Conservation (phyloP, 2,888 invertebrate species). For the Scrobipalpa costella region DNA sequence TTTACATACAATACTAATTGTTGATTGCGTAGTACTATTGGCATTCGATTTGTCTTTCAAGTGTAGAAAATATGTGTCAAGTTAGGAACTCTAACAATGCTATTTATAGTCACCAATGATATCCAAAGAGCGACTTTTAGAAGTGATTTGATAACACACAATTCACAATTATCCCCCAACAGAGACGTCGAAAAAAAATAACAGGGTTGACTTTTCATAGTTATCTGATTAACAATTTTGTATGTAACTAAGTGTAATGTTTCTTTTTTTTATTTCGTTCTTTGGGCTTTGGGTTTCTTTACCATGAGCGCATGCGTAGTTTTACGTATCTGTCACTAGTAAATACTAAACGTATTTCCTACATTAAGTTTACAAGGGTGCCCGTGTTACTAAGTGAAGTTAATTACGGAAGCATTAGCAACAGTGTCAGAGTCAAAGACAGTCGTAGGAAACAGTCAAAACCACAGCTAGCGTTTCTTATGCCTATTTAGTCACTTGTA, state of each 20-base stretch:
- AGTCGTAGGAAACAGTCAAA: constrained; percentile 12
- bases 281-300: too few relatives aligned
- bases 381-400: not conserved
- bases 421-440: constrained; percentile 4
- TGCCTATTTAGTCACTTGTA: constrained; percentile 21
- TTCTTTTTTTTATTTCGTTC: too few relatives aligned
- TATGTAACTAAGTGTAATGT: too few relatives aligned
- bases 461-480: constrained; percentile 5
- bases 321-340: too few relatives aligned
- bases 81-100: not conserved
- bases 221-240: too few relatives aligned
- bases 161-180: too few relatives aligned
- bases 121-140: too few relatives aligned
- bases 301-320: too few relatives aligned
- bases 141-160: too few relatives aligned
- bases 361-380: constrained; percentile 8
- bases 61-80: not conserved
- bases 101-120: too few relatives aligned
- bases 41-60: not conserved
- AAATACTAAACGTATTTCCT: not conserved
- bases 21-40: constrained; percentile 5
- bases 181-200: too few relatives aligned
- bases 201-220: too few relatives aligned
- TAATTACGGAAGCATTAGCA: constrained; percentile 11
- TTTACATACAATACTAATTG: constrained; percentile 20